Base-by-base conservation (phyloP, 2,888 invertebrate species). In the Allophyes oxyacanthae region DNA sequence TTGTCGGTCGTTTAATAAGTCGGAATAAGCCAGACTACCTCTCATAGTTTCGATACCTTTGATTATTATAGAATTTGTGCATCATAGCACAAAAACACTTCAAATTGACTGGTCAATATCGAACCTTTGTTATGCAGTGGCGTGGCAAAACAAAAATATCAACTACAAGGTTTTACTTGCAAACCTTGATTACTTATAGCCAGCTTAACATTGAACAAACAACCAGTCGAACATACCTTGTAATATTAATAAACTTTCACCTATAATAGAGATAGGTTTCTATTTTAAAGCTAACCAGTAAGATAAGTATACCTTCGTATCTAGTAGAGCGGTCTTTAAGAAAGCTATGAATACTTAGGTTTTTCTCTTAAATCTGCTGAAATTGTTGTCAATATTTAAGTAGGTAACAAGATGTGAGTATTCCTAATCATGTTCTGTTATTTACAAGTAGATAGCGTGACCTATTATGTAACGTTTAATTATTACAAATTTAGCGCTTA, bases 391-490 rank as follows among this genome's bases (percentile, higher is more conserved):
- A 28, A 6, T 8, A 28, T 8, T 6, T 8, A 28, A 28, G 1
- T 8, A 8, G 6, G 7, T 7, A 8, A 44, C 15, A 41, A 14
- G 9, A 33, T 54, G 11, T 9, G 37, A 61, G 25, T 36, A 28
- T 28, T 2, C 2, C n/a, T 11, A 48, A 42, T 15, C 36, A 25
- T 6, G 14, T 50, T 33, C 37, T 45, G 9, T 46, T 7, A 46
- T 64, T 26, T 14, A 51, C 34, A 30, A 51, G 58, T 34, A n/a
- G n/a, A n/a, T n/a, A 45, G 4, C 64, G 30, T 51, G 59, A 36
- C 43, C 25, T 58, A 4, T 38, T 52, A 46, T 28, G 34, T 51
- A 58, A 64, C n/a, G 4, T 58, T 50, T 42, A 28, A 33, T 57
- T 45, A 42, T 40, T 15, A 48, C 40, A 8, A 55, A 63, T 9